Percentiles rank a stretch among this genome's conserved stretches.
phyloP scores from a whole-genome alignment of 2,797 vertebrate species.

The Spondyliosoma cantharus region DNA sequence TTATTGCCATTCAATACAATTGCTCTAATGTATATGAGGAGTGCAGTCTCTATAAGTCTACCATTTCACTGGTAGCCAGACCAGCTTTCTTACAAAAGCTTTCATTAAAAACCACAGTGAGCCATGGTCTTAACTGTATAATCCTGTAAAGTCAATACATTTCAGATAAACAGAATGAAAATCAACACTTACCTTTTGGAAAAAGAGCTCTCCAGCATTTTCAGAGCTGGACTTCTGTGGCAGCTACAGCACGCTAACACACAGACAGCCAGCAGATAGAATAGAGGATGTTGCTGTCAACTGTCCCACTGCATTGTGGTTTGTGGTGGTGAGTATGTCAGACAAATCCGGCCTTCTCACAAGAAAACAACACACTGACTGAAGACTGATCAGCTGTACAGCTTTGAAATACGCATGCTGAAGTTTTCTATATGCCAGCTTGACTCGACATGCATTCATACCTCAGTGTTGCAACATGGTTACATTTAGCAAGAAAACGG shows the following conservation, averaged over 20 bases:
- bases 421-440: neutral
- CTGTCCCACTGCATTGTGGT: neutral
- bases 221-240: neutral
- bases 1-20: neutral
- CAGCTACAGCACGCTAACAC: neutral
- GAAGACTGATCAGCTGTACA: accelerated
- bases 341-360: accelerated
- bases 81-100: neutral
- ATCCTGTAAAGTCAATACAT: neutral
- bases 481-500: neutral
- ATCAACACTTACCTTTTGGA: conserved; percentile 45
- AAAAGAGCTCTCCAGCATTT: conserved; percentile 28
- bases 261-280: neutral
- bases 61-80: neutral
- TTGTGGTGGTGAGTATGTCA: neutral
- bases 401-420: neutral
- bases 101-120: neutral
- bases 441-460: neutral
- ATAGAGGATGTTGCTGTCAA: conserved; percentile 15
- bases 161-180: conserved; percentile 1
- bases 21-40: neutral
- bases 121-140: neutral
- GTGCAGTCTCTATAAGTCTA: neutral
- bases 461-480: neutral
- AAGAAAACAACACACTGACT: accelerated